Evolutionary conservation across 2,888 invertebrate species (phyloP).

Genomic region (Malachius bipustulatus): DNA sequence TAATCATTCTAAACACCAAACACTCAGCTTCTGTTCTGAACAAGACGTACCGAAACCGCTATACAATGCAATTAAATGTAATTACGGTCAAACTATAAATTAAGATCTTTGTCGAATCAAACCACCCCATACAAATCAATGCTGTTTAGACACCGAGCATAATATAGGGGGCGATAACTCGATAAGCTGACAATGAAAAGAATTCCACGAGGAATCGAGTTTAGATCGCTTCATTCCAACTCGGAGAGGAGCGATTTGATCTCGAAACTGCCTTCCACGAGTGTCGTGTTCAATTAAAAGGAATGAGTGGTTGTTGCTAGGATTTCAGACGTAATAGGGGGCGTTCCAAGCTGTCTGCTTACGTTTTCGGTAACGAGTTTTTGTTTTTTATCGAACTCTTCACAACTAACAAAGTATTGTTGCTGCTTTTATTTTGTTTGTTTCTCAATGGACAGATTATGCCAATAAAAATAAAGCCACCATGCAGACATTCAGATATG

Average conservation of each 20-base stretch:
- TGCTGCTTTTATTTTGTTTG: no score
- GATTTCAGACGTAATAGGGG: slow-evolving; percentile 30
- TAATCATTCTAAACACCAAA: no score
- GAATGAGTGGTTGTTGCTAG: slow-evolving; percentile 33
- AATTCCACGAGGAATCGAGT: slow-evolving; percentile 24
- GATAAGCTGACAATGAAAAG: slow-evolving; percentile 31
- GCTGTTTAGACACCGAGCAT: slow-evolving; percentile 34
- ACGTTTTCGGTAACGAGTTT: slow-evolving; percentile 1
- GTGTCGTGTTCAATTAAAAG: slow-evolving; percentile 32
- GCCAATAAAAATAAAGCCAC: no score
- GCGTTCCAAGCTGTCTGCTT: slow-evolving; percentile 28
- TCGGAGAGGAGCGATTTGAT: slow-evolving; percentile 8
- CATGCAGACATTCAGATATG: no score
- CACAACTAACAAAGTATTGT: no score
- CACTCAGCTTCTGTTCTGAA: no score
- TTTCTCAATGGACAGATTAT: no score
- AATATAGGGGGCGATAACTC: slow-evolving; percentile 35
- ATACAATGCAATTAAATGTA: slow-evolving; percentile 4
- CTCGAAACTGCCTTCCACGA: slow-evolving; percentile 23
- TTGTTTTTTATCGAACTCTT: no score
- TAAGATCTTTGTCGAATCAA: slow-evolving; percentile 29
- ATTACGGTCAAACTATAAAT: slow-evolving; percentile 23
- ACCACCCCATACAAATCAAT: slow-evolving; percentile 28
- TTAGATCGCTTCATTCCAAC: slow-evolving; percentile 17
- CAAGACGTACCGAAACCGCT: no score